Base-by-base conservation (phyloP, 2,797 vertebrate genomes). In the Clarias pachynema region DNA sequence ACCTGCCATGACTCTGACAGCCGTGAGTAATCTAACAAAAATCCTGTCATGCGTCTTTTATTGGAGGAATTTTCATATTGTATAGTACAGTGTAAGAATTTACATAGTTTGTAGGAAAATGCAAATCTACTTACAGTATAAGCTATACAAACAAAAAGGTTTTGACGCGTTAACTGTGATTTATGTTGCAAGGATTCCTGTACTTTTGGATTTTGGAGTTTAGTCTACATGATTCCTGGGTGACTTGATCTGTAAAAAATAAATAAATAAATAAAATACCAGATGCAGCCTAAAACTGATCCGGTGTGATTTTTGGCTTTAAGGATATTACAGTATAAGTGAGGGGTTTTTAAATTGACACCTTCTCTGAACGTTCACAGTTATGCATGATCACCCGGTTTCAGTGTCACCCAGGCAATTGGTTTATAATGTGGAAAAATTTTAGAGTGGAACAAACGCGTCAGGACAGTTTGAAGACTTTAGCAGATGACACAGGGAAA, bases 401-500 rank as follows among this genome's bases (percentile, higher is more conserved):
- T 91, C 86, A 86, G 87, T 40, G 63, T 91, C 90, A 88, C 81
- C 87, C 89, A 91, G 90, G 90, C 89, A 83, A 74, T 53, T 79
- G 89, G 79, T 86, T 93, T 92, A 85, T 92, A 90, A 90, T 69
- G 65, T 20, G 65, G 85, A 92, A 89, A 88, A 87, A 86, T 89
- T 89, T 89, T 89, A 34, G 79, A 10, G 79, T 92, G 92, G 92
- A 92, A 90, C 86, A 92, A 87, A 90, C 6, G 89, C 89, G 88
- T 86, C 77, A 89, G 91, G 88, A 90, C 85, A 81, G n/a, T 66
- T 53, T 92, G 91, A 94, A 88, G 92, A 94, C 87, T 95, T 94
- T 91, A 94, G 89, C 94, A 95, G 93, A 95, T 93, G 93, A 93
- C 91, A 89, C 84, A 66, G 88, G 88, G 89, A 90, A 92, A 92